These are phyloP conservation scores for Poeciliopsis prolifica DNA, from an alignment of 2,113 vertebrate species.

Conservation along the genomic window DNA sequence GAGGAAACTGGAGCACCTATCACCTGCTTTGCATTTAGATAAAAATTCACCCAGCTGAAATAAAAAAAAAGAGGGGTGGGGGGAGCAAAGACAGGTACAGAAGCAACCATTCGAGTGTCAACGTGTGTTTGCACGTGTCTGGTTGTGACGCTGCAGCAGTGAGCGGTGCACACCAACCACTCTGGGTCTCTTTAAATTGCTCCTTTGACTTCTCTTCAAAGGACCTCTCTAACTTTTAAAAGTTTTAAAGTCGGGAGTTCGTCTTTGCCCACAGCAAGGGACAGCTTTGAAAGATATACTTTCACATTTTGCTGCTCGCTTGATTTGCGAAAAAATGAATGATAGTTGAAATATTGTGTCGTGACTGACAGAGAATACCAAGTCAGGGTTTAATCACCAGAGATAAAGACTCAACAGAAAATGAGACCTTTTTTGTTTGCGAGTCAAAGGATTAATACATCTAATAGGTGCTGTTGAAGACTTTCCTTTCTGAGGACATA, in stretches of 20 bases:
- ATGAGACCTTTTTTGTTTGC: constrained; percentile 37
- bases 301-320: constrained; percentile 65
- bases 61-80: constrained; percentile 57
- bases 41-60: constrained; percentile 80
- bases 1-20: constrained; percentile 84
- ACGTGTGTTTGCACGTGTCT: constrained; percentile 63
- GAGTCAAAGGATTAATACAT: constrained; percentile 9
- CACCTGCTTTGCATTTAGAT: constrained; percentile 87
- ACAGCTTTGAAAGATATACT: constrained; percentile 75
- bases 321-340: constrained; percentile 69
- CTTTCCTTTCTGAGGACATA: constrained; percentile 2
- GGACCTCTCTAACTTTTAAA: constrained; percentile 72
- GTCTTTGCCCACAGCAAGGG: constrained; percentile 80
- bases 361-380: constrained; percentile 70
- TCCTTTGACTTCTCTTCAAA: constrained; percentile 79
- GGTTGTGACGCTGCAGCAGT: constrained; percentile 54
- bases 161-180: constrained; percentile 66
- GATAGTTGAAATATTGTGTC: constrained; percentile 67
- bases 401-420: constrained; percentile 54
- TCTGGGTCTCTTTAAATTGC: constrained; percentile 79
- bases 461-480: not conserved
- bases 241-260: constrained; percentile 69
- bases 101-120: constrained; percentile 70
- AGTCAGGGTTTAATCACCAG: constrained; percentile 73
- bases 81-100: constrained; percentile 75